Conservation (phyloP, 1,140 invertebrate genomes). For the Spodoptera frugiperda region DNA sequence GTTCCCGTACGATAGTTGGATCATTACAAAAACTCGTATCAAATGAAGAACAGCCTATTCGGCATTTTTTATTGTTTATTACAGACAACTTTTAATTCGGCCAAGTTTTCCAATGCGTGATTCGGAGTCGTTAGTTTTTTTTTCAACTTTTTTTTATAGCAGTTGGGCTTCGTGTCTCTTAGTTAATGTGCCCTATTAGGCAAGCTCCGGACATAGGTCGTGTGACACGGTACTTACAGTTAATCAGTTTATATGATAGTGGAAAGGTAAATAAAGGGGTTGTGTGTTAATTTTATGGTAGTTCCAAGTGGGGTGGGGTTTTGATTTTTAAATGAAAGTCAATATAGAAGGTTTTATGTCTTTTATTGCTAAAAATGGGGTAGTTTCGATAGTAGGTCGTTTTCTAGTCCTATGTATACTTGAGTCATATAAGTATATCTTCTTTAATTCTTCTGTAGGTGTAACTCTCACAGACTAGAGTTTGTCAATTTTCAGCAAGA, state of each 20-base stretch:
- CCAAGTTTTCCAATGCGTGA: conserved; percentile 80
- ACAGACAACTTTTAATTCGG: conserved; percentile 84
- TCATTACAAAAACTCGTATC: conserved; percentile 69
- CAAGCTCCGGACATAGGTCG: conserved; percentile 53
- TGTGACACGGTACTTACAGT: conserved; percentile 49
- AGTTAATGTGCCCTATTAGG: conserved; percentile 75
- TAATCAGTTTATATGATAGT: conserved; percentile 44
- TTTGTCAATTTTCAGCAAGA: too few species aligned
- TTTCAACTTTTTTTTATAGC: conserved; percentile 74
- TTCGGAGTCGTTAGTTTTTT: conserved; percentile 76
- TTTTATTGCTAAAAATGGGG: background rate
- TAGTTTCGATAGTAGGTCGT: too few species aligned
- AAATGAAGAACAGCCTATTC: conserved; percentile 69
- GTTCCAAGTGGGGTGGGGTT: background rate
- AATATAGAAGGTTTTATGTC: background rate
- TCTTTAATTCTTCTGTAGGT: too few species aligned
- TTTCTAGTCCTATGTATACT: too few species aligned
- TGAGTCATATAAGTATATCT: too few species aligned
- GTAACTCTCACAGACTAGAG: too few species aligned
- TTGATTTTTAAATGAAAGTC: background rate
- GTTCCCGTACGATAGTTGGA: conserved; percentile 43
- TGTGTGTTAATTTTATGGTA: conserved; percentile 43
- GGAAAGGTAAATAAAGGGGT: conserved; percentile 49
- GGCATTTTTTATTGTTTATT: conserved; percentile 81
- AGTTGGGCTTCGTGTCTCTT: conserved; percentile 71